Conservation (phyloP, 1,140 invertebrate genomes). For the Neoseiulus cucumeris region DNA sequence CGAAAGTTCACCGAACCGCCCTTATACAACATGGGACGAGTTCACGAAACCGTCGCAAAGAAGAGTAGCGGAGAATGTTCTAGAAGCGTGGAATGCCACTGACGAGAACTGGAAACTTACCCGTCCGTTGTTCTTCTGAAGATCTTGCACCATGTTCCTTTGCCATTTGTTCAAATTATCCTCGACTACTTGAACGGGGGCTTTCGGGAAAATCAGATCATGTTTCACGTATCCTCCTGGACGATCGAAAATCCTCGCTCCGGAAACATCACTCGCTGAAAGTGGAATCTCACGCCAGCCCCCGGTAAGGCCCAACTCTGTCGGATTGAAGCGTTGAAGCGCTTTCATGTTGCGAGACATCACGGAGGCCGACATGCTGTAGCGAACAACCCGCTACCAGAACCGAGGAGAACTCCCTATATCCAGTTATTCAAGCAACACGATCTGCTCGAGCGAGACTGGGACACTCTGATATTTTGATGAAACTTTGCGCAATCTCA, state of each 20-base stretch:
- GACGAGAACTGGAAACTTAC: not conserved
- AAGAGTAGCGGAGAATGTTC: too few relatives aligned
- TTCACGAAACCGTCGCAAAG: too few relatives aligned
- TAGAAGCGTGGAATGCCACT: too few relatives aligned
- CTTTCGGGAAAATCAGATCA: not conserved
- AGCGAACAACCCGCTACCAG: not conserved
- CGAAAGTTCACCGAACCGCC: too few relatives aligned
- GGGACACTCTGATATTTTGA: not conserved
- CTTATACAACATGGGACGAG: too few relatives aligned
- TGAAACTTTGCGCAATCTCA: not conserved
- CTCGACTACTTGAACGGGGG: not conserved
- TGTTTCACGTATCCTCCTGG: slow-evolving; percentile 3
- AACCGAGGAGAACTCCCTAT: not conserved
- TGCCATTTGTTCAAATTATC: slow-evolving; percentile 9
- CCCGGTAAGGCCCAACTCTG: not conserved
- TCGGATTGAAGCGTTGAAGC: not conserved
- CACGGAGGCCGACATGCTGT: not conserved
- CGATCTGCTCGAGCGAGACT: not conserved
- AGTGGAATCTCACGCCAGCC: not conserved
- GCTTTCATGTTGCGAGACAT: not conserved
- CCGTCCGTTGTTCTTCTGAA: not conserved
- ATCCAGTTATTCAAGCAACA: not conserved
- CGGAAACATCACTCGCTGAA: not conserved
- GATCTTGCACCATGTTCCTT: slow-evolving; percentile 3
- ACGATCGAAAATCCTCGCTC: not conserved